Evolutionary conservation across 2,797 vertebrate genomes (phyloP).

Genomic region (Bothrops alternatus): DNA sequence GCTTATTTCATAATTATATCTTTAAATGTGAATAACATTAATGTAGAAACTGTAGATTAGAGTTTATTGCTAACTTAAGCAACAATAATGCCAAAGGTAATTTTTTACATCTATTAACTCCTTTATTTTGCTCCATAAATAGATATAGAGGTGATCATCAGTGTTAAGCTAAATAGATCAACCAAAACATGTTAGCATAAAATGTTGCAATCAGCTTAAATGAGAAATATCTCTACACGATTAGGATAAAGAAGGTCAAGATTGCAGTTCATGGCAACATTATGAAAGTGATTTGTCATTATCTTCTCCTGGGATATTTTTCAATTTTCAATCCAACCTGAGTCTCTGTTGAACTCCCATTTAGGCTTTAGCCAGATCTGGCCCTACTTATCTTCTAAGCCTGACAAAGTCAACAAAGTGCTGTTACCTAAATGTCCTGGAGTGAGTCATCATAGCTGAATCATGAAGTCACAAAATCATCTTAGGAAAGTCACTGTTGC

Average conservation of each 20-base stretch:
- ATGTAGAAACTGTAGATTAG: background rate
- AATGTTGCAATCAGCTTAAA: background rate
- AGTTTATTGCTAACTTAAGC: background rate
- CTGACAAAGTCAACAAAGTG: background rate
- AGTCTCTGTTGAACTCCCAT: background rate
- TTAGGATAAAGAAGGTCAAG: background rate
- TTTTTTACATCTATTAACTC: background rate
- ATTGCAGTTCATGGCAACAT: background rate
- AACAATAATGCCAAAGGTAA: background rate
- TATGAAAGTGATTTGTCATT: background rate
- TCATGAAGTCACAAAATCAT: background rate
- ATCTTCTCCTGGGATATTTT: background rate
- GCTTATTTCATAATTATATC: background rate
- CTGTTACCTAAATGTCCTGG: background rate
- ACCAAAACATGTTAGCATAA: background rate
- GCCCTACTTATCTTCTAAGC: background rate
- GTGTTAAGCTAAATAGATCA: background rate
- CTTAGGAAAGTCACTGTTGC: background rate
- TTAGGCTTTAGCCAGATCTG: background rate
- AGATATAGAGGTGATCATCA: background rate
- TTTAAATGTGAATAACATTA: background rate
- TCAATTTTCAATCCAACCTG: background rate
- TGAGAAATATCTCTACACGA: background rate
- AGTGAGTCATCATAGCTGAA: background rate
- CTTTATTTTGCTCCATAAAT: background rate